These are phyloP conservation scores for Tachycineta bicolor DNA, from an alignment of 2,113 vertebrate genomes.

Conservation along the genomic window DNA sequence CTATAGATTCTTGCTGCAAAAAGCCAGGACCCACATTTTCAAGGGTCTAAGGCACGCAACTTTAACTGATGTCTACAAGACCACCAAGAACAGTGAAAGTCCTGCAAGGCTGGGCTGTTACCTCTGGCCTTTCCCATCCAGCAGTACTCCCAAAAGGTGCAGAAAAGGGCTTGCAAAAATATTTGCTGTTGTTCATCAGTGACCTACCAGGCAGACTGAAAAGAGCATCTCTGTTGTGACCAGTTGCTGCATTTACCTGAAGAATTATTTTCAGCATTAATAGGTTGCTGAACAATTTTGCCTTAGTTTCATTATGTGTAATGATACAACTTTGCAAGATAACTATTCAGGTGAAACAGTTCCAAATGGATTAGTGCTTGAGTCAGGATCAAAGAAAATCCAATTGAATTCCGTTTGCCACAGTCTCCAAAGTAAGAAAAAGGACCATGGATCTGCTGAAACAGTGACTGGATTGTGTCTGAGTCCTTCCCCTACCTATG, in stretches of 20 bases:
- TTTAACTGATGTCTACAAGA: not conserved
- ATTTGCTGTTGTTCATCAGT: not conserved
- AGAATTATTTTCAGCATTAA: not conserved
- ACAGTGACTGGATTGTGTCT: not conserved
- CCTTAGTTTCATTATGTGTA: not conserved
- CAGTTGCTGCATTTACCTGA: not conserved
- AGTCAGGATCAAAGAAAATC: not conserved
- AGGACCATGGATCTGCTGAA: not conserved
- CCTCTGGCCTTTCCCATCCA: not conserved
- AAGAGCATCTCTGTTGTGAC: not conserved
- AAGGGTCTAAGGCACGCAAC: not conserved
- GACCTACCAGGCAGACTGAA: not conserved
- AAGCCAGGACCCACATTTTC: not conserved
- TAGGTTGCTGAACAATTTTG: not conserved
- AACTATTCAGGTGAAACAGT: not conserved
- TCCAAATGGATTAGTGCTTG: not conserved
- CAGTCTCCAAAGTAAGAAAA: not conserved
- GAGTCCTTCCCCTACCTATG: not conserved
- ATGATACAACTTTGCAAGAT: not conserved
- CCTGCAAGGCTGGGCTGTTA: not conserved
- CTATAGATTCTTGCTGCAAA: not conserved
- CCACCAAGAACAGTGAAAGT: not conserved
- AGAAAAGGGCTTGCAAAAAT: not conserved
- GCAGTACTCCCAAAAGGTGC: not conserved
- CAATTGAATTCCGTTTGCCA: not conserved